phyloP scores from a whole-genome alignment of 1,140 invertebrate species.

The Drosophila micromelanica region DNA sequence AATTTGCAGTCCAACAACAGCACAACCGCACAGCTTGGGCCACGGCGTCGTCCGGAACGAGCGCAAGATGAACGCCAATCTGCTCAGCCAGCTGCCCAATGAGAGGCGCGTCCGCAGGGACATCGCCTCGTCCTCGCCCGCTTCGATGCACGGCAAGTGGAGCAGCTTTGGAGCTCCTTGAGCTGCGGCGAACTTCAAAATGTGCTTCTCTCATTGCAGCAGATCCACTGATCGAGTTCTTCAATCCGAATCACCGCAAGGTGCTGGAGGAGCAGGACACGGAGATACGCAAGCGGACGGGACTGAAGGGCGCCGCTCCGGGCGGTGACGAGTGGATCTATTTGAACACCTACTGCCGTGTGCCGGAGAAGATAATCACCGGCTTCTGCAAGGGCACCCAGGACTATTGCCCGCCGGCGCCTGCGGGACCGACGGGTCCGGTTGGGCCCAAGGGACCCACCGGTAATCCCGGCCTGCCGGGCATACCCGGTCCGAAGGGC shows the following conservation, averaged over 20 bases:
- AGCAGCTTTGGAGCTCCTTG: background rate
- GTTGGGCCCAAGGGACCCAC: slow-evolving; percentile 87
- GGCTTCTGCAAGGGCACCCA: slow-evolving; percentile 86
- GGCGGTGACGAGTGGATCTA: slow-evolving; percentile 90
- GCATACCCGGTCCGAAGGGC: slow-evolving; percentile 88
- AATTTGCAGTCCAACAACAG: slow-evolving; percentile 9
- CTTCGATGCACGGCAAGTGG: slow-evolving; percentile 70
- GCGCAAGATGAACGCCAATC: slow-evolving; percentile 63
- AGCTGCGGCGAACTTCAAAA: background rate
- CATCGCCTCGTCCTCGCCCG: slow-evolving; percentile 48
- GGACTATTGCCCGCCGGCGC: slow-evolving; percentile 92
- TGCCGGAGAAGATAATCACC: slow-evolving; percentile 86
- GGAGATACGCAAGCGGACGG: slow-evolving; percentile 86
- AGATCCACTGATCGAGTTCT: slow-evolving; percentile 88
- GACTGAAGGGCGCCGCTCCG: slow-evolving; percentile 86
- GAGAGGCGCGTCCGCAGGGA: slow-evolving; percentile 58
- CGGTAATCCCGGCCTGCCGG: slow-evolving; percentile 86
- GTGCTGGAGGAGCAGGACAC: slow-evolving; percentile 88
- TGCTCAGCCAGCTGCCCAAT: slow-evolving; percentile 32
- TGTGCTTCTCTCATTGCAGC: slow-evolving; percentile 66
- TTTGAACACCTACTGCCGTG: slow-evolving; percentile 91
- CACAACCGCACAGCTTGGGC: slow-evolving; percentile 8
- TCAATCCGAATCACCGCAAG: slow-evolving; percentile 87
- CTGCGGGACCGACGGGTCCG: slow-evolving; percentile 88
- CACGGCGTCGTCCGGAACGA: slow-evolving; percentile 39